Percentiles rank a stretch among this genome's conserved stretches.
Conservation (phyloP, 92 coral and sea anemone genomes). For the Palythoa grandis region DNA sequence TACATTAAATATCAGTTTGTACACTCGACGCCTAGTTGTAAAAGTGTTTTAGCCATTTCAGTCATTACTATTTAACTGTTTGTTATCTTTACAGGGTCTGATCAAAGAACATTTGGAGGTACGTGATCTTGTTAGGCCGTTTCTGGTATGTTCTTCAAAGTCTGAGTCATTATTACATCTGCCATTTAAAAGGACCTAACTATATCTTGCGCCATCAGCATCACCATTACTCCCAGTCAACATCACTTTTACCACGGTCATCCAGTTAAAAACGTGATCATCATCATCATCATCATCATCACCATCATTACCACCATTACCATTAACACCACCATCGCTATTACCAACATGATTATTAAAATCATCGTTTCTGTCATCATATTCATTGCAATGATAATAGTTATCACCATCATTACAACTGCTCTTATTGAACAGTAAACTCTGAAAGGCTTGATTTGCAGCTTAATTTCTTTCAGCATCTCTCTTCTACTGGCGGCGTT, state of each 20-base stretch:
- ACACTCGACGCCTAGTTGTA: not conserved
- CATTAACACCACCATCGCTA: too few species aligned
- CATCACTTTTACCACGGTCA: not conserved
- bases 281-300: not conserved
- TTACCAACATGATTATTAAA: too few species aligned
- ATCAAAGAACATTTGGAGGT: constrained; percentile 90
- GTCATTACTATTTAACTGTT: not conserved
- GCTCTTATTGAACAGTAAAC: not conserved
- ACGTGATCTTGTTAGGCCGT: not conserved
- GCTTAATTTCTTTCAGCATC: constrained; percentile 55
- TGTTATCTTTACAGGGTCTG: constrained; percentile 68
- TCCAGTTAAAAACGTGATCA: not conserved
- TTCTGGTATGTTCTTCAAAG: too few species aligned
- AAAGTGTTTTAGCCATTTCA: not conserved
- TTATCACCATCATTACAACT: not conserved
- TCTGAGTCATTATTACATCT: too few species aligned
- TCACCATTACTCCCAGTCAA: not conserved
- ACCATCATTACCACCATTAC: not conserved
- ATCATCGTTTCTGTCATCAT: too few species aligned
- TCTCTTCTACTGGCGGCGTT: constrained; percentile 74
- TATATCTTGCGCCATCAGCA: not conserved
- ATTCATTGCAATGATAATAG: not conserved
- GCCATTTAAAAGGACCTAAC: too few species aligned
- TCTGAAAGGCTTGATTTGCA: not conserved
- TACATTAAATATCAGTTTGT: not conserved